Evolutionary conservation across 2,888 invertebrate species (phyloP), one percentile per base, ranked within the genome.

Genomic region (Tupiocoris notatus): DNA sequence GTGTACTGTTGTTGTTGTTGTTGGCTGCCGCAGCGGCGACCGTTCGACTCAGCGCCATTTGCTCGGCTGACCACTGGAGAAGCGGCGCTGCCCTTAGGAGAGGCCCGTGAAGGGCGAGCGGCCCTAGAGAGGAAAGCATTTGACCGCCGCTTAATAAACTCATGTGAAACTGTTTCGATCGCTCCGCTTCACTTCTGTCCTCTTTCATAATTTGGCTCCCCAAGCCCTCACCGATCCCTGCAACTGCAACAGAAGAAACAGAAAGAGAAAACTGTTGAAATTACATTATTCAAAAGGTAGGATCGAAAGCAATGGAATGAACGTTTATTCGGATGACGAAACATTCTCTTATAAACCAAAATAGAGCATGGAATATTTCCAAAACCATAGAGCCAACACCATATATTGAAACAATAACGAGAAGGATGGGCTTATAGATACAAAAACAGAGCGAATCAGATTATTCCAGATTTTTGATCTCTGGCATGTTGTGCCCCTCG

Each of bases 81-180:
- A 78, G 70, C 20, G 78, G 25, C 16, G 71, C 62, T 23, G 71
- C 59, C 24, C 68, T 71, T 56, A 78, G 75, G 20, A 78, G 70
- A 18, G 78, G 39, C 16, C 79, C 79, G 71, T 79, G 79, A 12
- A 78, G 65, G 7, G 78, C 79, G 54, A 79, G 57, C 7, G 79
- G 78, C 16, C 78, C 78, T 1, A 74, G 63, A n/a, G 68, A 63
- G 6, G 63, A 70, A 25, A 77, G 61, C 65, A 75, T 66, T n/a
- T 75, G 75, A 39, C 66, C 65, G 16, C 75, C 75, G 56, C 58
- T 67, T 24, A 75, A 66, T 1, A 75, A 39, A 25, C 75, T 66
- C 66, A 75, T 66, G 39, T 66, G 75, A 57, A 74, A 74, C 56
- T 74, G 64, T 16, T 24, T 64, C 17, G 74, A 21, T 57, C 64